Conservation (phyloP, 1,140 invertebrate species). For the Daktulosphaira vitifoliae region DNA sequence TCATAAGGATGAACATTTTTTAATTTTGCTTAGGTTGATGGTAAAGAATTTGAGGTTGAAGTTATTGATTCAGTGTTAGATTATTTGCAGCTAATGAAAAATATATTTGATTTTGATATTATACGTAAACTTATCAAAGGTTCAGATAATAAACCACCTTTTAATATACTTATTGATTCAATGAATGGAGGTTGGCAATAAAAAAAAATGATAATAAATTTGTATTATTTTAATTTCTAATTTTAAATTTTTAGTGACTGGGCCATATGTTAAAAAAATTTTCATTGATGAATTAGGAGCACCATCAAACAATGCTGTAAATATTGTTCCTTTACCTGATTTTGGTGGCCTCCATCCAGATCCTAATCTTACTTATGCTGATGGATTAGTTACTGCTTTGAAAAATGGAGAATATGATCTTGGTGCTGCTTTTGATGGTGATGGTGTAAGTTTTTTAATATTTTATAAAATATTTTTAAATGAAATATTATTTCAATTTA, state of each 20-base stretch:
- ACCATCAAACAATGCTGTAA: slow-evolving; percentile 53
- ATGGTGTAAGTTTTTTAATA: slow-evolving; percentile 58
- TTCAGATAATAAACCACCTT: slow-evolving; percentile 50
- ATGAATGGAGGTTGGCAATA: slow-evolving; percentile 76
- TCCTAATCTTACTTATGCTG: slow-evolving; percentile 95
- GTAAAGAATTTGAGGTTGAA: slow-evolving; percentile 69
- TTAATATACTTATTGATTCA: slow-evolving; percentile 83
- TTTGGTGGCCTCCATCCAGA: slow-evolving; percentile 97
- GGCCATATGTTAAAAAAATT: slow-evolving; percentile 86
- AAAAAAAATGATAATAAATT: background rate
- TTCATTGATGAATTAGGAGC: slow-evolving; percentile 80
- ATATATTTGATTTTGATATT: slow-evolving; percentile 90
- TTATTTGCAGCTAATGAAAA: slow-evolving; percentile 88
- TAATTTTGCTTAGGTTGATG: slow-evolving; percentile 59
- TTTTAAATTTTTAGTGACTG: slow-evolving; percentile 72
- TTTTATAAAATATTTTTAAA: background rate
- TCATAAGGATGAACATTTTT: slow-evolving; percentile 8
- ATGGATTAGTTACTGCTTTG: slow-evolving; percentile 70
- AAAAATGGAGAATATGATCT: slow-evolving; percentile 78
- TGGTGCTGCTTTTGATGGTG: slow-evolving; percentile 97
- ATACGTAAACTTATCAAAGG: slow-evolving; percentile 69
- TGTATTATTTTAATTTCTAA: slow-evolving; percentile 1
- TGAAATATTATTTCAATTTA: background rate
- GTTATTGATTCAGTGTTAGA: slow-evolving; percentile 86
- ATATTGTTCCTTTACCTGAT: slow-evolving; percentile 74